These are phyloP conservation scores for Cryptus viduatorius DNA, from an alignment of 2,888 invertebrate genomes.

Conservation along the genomic window DNA sequence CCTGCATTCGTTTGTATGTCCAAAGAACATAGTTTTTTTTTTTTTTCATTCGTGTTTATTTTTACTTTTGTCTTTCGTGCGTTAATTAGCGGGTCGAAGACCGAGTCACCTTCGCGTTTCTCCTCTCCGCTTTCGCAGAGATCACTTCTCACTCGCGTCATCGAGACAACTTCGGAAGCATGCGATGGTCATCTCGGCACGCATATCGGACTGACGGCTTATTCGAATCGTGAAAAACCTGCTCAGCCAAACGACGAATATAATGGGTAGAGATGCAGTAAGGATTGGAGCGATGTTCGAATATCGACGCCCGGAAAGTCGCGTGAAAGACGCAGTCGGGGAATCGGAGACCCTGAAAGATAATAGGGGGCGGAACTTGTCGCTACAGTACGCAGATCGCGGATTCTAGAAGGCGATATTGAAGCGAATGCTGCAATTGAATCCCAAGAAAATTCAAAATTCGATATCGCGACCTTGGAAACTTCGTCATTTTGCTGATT, in stretches of 20 bases:
- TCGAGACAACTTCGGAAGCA: conserved; percentile 38
- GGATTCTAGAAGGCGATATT: neutral
- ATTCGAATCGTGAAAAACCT: conserved; percentile 48
- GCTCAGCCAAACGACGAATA: conserved; percentile 31
- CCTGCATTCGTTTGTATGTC: neutral
- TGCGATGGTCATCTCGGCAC: conserved; percentile 16
- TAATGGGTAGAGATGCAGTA: neutral
- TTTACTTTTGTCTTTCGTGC: conserved; percentile 39
- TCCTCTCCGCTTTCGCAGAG: conserved; percentile 26
- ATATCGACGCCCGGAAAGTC: conserved; percentile 51
- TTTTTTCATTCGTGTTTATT: neutral
- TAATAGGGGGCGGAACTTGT: conserved; percentile 51
- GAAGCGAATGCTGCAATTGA: neutral
- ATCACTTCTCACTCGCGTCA: conserved; percentile 37
- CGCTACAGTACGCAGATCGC: neutral
- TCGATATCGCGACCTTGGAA: neutral
- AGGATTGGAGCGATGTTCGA: conserved; percentile 14
- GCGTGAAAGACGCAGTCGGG: conserved; percentile 52
- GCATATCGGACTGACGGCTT: neutral
- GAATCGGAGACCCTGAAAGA: conserved; percentile 46
- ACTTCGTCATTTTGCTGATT: neutral
- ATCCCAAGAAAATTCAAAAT: neutral
- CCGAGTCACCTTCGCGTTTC: conserved; percentile 61
- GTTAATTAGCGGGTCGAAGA: conserved; percentile 53
- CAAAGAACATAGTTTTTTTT: neutral